Base-by-base conservation (phyloP, 2,113 vertebrate genomes). In the Vulpes vulpes region DNA sequence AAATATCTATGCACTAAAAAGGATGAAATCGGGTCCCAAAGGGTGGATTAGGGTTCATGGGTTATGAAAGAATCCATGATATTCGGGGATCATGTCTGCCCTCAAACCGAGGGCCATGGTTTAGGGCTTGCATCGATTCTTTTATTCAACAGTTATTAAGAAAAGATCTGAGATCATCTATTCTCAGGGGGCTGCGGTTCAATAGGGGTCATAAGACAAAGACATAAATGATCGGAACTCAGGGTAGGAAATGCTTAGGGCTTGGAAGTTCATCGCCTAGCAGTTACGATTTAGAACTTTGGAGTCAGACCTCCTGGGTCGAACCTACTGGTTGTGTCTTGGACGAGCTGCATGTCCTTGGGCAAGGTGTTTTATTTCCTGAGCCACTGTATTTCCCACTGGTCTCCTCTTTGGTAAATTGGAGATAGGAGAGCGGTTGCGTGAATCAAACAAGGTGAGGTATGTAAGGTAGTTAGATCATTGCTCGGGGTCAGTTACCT, bases 101-200 rank as follows among this genome's bases (percentile, higher is more conserved):
- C 8, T 76, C 57, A 78, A 55, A 76, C n/a, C 59, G 35, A 49
- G 30, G n/a, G 30, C 32, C 57, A 15, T 89, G 30, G 73, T 59
- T 89, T 78, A 89, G 67, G 30, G 35, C 23, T 57, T 53, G 19
- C 6, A 53, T 59, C 62, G 12, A 93, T 80, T 82, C 62, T 94
- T 84, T 82, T 15, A 74, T 30, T 95, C 57, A 55, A 14, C 30
- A 82, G 87, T 74, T 89, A 62, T 59, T 96, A 89, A 97, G 59
- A 43, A 73, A 94, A 55, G 9, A 11, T 85, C 76, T 78, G 80
- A 57, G 60, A 23, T 59, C 55, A 84, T 27, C 55, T 87, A 2
- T 8, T 92, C 71, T 79, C 53, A 79, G 87, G 89, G 11, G 90
- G 25, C 30, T 74, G 67, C 22, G 59, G 59, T 73, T 96, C 55